Percentiles rank a stretch among this genome's conserved stretches.
These are phyloP conservation scores for Carduelis carduelis DNA, from an alignment of 2,797 vertebrate species.

Conservation along the genomic window DNA sequence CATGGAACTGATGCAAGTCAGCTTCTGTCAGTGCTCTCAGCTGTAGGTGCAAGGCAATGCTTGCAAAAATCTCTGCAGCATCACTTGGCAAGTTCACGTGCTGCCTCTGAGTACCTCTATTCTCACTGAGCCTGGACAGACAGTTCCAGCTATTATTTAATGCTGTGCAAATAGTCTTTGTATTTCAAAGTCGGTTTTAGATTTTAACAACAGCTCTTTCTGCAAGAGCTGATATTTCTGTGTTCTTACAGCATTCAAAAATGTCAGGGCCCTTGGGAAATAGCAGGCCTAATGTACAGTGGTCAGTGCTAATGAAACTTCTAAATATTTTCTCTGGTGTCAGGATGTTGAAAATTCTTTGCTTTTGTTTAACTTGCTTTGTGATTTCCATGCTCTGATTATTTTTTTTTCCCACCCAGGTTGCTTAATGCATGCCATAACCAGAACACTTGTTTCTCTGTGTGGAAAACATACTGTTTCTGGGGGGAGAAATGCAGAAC, in stretches of 20 bases:
- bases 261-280: constrained; percentile 42
- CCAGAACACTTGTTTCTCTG: not conserved
- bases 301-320: constrained; percentile 51
- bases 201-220: constrained; percentile 4
- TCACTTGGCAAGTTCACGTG: not conserved
- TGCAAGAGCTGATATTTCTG: constrained; percentile 3
- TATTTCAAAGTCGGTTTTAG: not conserved
- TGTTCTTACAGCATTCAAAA: not conserved
- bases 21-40: not conserved
- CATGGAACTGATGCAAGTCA: not conserved
- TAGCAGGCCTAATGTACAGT: not conserved
- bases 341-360: constrained; percentile 13
- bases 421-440: not conserved
- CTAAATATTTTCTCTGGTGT: constrained; percentile 32
- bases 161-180: not conserved
- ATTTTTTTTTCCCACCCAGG: not conserved
- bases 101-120: not conserved
- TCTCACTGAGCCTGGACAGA: not conserved
- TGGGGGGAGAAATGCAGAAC: not conserved
- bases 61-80: not conserved
- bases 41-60: fast-evolving
- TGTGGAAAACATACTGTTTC: not conserved
- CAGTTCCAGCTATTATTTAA: constrained; percentile 5
- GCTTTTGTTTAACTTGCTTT: constrained; percentile 19
- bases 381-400: constrained; percentile 25